Conservation (phyloP, 2,888 invertebrate genomes). For the Harpalus rufipes region DNA sequence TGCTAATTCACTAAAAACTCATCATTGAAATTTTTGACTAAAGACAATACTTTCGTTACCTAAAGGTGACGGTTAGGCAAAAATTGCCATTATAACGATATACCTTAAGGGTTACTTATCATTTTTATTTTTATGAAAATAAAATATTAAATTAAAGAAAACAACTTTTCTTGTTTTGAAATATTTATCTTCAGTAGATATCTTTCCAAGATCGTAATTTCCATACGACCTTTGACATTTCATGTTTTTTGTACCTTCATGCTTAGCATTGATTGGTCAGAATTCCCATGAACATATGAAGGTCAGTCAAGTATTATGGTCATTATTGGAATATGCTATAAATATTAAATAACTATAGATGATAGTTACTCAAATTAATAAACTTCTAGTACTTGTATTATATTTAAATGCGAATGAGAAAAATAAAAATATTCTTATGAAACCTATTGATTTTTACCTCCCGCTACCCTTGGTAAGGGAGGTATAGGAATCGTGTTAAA, state of each 20-base stretch:
- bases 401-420: no score
- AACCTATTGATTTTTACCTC: neutral
- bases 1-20: no score
- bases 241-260: neutral
- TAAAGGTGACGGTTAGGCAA: no score
- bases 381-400: neutral
- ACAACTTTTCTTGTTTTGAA: no score
- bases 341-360: constrained; percentile 1
- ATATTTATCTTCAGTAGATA: neutral
- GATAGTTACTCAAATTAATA: neutral
- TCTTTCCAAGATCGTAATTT: neutral
- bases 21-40: no score
- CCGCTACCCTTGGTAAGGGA: no score
- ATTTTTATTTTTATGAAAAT: no score
- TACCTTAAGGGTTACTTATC: no score
- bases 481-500: no score
- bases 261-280: neutral
- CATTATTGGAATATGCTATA: neutral
- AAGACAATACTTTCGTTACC: no score
- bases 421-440: neutral
- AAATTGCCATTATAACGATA: no score
- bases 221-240: neutral
- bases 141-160: no score
- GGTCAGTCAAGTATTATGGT: neutral
- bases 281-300: neutral